Base-by-base conservation (phyloP, 2,113 vertebrate genomes). In the Cottus gobio region DNA sequence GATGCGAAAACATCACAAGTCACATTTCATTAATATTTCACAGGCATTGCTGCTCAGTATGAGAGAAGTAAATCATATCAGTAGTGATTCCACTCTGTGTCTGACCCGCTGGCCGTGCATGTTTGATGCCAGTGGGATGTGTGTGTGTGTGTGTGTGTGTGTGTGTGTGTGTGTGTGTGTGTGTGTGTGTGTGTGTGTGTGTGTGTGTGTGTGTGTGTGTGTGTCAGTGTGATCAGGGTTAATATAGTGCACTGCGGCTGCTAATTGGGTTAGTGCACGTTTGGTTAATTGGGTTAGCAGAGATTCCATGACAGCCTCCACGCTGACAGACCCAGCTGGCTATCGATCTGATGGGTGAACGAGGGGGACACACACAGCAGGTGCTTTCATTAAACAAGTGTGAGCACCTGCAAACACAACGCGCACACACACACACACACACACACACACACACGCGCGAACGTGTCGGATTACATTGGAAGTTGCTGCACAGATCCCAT, bases 271-370 rank as follows among this genome's bases (percentile, higher is more conserved):
- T 88, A 84, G 60, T 9, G 28, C 66, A 75, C 12, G 7, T 60
- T 79, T 48, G 57, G 62, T 79, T 91, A 89, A 91, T 87, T 90
- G 75, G 76, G 87, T 91, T 92, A 89, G 78, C 69, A 85, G 71
- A 79, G 89, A 91, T 87, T 87, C 69, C 37, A 71, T 83, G 75
- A 84, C 82, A 88, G 79, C 62, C 7, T 61, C 26, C 69, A 71
- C 4, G 66, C 80, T 70, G 80, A 86, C 71, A 85, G 71, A 84
- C 26, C 39, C 71, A 73, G 79, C 77, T 83, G 67, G 61, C 65
- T 77, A 89, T 91, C n/a, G 85, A 94, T 93, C 83, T 69, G 66
- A 84, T n/a, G 64, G 63, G 61, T 87, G 84, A 86, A 67, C 71
- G 79, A 80, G 87, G 63, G 80, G 58, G 75, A 80, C 80, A 68